Evolutionary conservation across 2,113 vertebrate species (phyloP).

Genomic region (Gymnogyps californianus): DNA sequence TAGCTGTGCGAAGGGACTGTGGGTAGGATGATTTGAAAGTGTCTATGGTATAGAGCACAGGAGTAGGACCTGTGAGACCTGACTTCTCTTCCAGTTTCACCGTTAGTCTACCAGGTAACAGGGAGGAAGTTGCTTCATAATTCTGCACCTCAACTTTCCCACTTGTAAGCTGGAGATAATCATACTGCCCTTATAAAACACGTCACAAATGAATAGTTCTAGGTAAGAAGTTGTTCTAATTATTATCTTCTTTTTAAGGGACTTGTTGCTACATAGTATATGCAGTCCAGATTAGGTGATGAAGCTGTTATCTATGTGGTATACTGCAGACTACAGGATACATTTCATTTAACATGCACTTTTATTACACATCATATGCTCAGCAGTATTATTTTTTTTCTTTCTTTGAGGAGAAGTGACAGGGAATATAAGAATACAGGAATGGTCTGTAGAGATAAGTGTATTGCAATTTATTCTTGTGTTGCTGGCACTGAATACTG

Average conservation of each 20-base stretch:
- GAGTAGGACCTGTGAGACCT: neutral
- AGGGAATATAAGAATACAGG: neutral
- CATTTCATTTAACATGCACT: neutral
- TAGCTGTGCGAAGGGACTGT: neutral
- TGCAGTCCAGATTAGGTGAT: neutral
- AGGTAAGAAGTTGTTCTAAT: neutral
- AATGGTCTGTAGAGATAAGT: slow-evolving; percentile 29
- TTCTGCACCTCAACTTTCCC: neutral
- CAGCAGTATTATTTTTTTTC: neutral
- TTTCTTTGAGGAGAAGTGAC: slow-evolving; percentile 7
- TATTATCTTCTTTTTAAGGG: neutral
- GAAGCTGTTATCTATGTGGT: neutral
- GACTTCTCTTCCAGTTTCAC: neutral
- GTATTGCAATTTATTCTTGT: slow-evolving; percentile 16
- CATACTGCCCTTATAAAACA: neutral
- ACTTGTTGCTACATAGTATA: neutral
- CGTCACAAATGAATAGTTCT: neutral
- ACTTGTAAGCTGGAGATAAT: neutral
- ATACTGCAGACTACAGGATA: neutral
- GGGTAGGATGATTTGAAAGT: neutral
- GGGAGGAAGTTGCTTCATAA: neutral
- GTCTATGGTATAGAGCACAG: neutral
- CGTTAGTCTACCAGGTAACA: neutral
- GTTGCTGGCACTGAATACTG: neutral
- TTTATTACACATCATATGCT: neutral